Conservation (phyloP, 2,888 invertebrate species). For the Hipparchia semele region DNA sequence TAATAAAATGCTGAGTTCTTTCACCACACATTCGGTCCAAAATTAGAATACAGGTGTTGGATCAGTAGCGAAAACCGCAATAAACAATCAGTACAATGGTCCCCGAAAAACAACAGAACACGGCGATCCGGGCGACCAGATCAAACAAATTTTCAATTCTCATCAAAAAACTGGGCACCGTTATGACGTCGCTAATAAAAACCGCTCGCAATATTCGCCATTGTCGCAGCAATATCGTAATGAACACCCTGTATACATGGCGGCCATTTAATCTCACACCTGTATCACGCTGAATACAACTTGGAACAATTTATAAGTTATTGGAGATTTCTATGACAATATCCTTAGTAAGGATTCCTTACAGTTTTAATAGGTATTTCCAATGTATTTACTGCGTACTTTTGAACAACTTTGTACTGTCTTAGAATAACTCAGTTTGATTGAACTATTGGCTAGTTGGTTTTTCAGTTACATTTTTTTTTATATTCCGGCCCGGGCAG, state of each 20-base stretch:
- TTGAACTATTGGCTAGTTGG: no score
- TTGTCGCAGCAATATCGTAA: constrained; percentile 80
- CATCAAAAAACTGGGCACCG: constrained; percentile 77
- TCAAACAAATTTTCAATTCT: constrained; percentile 80
- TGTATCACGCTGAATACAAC: constrained; percentile 71
- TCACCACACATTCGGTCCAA: constrained; percentile 16
- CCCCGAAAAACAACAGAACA: constrained; percentile 37
- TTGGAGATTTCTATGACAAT: constrained; percentile 10
- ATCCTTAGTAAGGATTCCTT: not conserved
- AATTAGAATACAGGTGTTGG: constrained; percentile 28
- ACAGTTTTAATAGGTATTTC: no score
- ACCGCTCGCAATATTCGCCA: constrained; percentile 73
- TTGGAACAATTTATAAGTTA: constrained; percentile 41
- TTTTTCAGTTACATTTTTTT: no score
- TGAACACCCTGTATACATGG: constrained; percentile 80
- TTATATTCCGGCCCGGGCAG: no score
- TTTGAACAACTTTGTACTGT: no score
- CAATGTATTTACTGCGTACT: no score
- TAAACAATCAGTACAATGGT: constrained; percentile 63
- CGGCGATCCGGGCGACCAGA: constrained; percentile 48
- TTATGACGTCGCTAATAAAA: constrained; percentile 79
- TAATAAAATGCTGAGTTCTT: not conserved
- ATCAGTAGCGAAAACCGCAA: constrained; percentile 39
- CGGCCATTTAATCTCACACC: constrained; percentile 82
- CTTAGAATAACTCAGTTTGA: no score